Evolutionary conservation across 2,113 vertebrate genomes (phyloP).

Genomic region (Emydocephalus ijimae): DNA sequence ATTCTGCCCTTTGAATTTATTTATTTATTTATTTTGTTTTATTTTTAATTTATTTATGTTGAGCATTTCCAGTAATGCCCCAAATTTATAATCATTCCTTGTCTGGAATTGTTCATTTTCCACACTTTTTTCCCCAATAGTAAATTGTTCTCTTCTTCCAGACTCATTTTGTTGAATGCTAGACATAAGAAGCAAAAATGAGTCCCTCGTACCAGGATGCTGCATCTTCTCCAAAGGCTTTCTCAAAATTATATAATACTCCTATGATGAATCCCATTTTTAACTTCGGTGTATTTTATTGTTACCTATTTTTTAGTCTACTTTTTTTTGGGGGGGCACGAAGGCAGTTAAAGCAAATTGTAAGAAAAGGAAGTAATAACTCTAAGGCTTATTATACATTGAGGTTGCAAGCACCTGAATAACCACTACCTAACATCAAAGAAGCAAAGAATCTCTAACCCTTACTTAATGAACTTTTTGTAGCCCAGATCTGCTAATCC

Average conservation of each 20-base stretch:
- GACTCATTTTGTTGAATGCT: too few species aligned
- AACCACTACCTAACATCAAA: neutral
- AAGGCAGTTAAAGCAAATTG: neutral
- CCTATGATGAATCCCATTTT: neutral
- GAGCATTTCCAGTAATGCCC: neutral
- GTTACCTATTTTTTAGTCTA: neutral
- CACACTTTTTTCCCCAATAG: neutral
- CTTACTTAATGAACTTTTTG: neutral
- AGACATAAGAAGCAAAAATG: neutral
- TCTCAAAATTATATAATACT: neutral
- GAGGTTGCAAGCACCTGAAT: neutral
- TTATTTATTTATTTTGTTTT: neutral
- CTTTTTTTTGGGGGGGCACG: neutral
- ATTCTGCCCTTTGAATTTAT: neutral
- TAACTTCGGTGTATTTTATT: neutral
- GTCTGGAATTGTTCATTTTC: neutral
- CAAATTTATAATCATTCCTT: neutral
- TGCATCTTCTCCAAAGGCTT: neutral
- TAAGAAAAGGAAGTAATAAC: neutral
- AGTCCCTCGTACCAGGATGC: neutral
- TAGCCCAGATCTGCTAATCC: neutral
- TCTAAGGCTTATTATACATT: neutral
- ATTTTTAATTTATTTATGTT: neutral
- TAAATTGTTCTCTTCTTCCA: neutral
- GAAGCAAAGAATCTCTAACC: neutral